These are phyloP conservation scores for Mythimna loreyi DNA, from an alignment of 2,888 invertebrate genomes.

Conservation along the genomic window DNA sequence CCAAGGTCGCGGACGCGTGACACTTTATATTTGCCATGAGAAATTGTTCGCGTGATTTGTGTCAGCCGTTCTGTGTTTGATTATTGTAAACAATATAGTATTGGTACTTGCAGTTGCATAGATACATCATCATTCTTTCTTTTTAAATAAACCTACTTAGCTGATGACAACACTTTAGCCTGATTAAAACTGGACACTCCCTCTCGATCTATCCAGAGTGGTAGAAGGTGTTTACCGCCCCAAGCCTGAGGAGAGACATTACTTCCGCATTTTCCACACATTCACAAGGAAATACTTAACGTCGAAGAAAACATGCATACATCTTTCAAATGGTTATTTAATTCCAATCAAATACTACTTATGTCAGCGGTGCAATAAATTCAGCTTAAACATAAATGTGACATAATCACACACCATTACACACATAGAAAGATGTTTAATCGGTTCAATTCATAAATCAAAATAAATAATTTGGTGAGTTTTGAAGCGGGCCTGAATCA, in stretches of 20 bases:
- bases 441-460: not conserved
- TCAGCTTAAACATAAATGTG: conserved; percentile 8
- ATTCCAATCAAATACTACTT: conserved; percentile 37
- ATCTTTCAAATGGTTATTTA: conserved; percentile 23
- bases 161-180: not conserved
- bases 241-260: not conserved
- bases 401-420: conserved; percentile 21
- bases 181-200: not conserved
- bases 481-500: not conserved
- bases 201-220: too few relatives aligned
- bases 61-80: conserved; percentile 22
- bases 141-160: not conserved
- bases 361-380: conserved; percentile 17
- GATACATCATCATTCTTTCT: not conserved
- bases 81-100: conserved; percentile 19
- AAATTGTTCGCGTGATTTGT: conserved; percentile 59
- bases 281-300: conserved; percentile 25
- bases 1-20: conserved; percentile 73
- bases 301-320: conserved; percentile 3
- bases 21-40: conserved; percentile 60
- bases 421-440: not conserved
- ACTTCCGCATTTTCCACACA: conserved; percentile 16
- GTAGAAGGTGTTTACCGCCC: not conserved
- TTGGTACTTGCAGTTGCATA: not conserved
- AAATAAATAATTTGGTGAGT: not conserved